Evolutionary conservation across 2,888 invertebrate species (phyloP).

Genomic region (Vesta saturnalis): DNA sequence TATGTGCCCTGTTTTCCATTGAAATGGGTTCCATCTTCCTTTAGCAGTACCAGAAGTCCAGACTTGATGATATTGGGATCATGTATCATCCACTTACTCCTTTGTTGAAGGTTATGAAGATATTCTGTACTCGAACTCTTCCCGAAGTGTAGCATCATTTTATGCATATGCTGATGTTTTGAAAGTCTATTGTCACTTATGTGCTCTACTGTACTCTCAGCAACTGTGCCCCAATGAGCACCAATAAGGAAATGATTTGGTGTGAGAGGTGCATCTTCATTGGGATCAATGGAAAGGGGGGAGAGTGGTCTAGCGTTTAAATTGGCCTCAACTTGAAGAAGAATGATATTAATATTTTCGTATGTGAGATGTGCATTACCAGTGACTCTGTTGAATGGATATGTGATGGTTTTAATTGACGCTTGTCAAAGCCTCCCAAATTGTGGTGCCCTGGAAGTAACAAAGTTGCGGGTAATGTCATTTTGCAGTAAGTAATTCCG

Average conservation of each 20-base stretch:
- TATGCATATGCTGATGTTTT: not conserved
- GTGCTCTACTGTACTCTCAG: not conserved
- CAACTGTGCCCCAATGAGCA: not conserved
- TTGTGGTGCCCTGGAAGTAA: conserved; percentile 40
- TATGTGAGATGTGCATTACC: conserved; percentile 10
- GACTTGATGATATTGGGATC: not conserved
- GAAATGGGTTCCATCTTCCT: not conserved
- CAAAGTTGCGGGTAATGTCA: conserved; percentile 30
- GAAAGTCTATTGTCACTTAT: not conserved
- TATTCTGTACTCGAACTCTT: not conserved
- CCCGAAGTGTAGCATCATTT: not conserved
- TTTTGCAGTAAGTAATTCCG: not conserved
- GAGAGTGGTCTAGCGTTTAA: not conserved
- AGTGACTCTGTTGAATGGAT: conserved; percentile 21
- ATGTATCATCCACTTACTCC: not conserved
- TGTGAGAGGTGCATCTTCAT: not conserved
- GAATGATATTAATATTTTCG: not conserved
- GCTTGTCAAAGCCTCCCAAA: conserved; percentile 38
- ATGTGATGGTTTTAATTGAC: conserved; percentile 18
- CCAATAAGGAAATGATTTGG: conserved; percentile 9
- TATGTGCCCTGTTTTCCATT: not conserved
- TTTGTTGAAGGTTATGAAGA: not conserved
- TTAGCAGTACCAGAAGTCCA: not conserved
- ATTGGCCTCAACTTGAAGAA: too few relatives aligned
- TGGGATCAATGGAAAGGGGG: not conserved